phyloP scores from a whole-genome alignment of 1,140 invertebrate genomes.

The Atopsyche davidsoni region DNA sequence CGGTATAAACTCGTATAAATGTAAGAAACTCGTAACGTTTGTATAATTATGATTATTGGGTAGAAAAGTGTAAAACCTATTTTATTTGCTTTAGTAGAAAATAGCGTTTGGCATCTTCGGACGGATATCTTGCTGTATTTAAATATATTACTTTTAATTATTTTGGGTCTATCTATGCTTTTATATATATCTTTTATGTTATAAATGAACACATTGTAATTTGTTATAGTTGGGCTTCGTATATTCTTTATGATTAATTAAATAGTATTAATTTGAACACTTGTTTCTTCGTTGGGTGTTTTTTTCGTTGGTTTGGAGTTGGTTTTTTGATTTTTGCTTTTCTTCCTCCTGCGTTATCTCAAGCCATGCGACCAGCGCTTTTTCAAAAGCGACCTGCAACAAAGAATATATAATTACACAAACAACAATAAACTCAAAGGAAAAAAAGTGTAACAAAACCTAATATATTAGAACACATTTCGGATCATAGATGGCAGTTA shows the following conservation, averaged over 20 bases:
- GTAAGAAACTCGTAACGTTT: too few species aligned
- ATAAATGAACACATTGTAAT: constrained; percentile 29
- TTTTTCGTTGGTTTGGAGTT: constrained; percentile 4
- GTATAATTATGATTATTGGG: too few species aligned
- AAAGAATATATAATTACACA: constrained; percentile 9
- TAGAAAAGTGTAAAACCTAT: constrained; percentile 21
- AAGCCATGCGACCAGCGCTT: constrained; percentile 39
- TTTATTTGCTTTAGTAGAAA: constrained; percentile 10
- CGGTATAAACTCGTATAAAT: too few species aligned
- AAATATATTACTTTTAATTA: constrained; percentile 1
- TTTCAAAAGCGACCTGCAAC: constrained; percentile 48
- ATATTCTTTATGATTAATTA: background rate
- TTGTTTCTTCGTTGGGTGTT: constrained; percentile 22
- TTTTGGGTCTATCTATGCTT: constrained; percentile 2
- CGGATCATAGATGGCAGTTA: too few species aligned
- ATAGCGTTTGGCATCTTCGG: constrained; percentile 24
- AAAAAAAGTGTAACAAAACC: too few species aligned
- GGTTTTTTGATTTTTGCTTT: constrained; percentile 12
- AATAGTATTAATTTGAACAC: constrained; percentile 28
- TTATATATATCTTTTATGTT: constrained; percentile 26
- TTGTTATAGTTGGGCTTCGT: constrained; percentile 7
- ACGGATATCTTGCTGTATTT: constrained; percentile 14
- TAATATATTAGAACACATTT: too few species aligned
- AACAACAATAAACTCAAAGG: too few species aligned
- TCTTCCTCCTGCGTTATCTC: constrained; percentile 42